Percentiles rank a stretch among this genome's conserved stretches.
Conservation (phyloP, 1,140 invertebrate genomes). For the Pogonomyrmex barbatus region DNA sequence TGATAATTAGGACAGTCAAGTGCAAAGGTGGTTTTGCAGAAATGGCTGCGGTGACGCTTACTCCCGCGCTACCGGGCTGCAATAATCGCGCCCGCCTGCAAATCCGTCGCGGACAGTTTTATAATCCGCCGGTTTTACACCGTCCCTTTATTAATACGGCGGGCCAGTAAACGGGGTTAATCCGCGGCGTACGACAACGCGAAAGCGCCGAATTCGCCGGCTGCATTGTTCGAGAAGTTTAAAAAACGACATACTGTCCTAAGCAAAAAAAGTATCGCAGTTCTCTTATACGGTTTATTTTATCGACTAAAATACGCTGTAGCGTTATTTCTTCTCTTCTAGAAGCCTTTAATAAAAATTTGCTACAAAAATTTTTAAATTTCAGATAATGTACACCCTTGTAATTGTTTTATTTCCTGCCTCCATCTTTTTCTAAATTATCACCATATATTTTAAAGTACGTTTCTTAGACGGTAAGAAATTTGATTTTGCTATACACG, state of each 20-base stretch:
- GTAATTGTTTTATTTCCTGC: neutral
- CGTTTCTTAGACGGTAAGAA: neutral
- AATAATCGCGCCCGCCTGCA: conserved; percentile 45
- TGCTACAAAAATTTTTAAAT: neutral
- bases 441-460: neutral
- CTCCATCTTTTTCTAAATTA: neutral
- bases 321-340: neutral
- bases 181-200: neutral
- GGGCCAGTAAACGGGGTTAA: conserved; percentile 41
- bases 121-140: conserved; percentile 55
- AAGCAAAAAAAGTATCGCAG: neutral
- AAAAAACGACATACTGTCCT: conserved; percentile 8
- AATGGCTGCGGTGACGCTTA: conserved; percentile 39
- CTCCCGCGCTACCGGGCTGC: neutral
- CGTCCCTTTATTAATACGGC: conserved; percentile 49
- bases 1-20: conserved; percentile 34
- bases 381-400: neutral
- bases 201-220: conserved; percentile 32
- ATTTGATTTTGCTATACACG: neutral
- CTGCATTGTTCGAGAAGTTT: conserved; percentile 26
- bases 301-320: neutral
- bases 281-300: neutral
- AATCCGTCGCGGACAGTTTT: conserved; percentile 58
- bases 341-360: neutral
- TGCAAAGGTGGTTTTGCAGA: conserved; percentile 11